A percentile compares a stretch with the other conserved stretches of the same genome.
phyloP scores from a whole-genome alignment of 2,888 invertebrate species.

The Nasonovia ribisnigri region DNA sequence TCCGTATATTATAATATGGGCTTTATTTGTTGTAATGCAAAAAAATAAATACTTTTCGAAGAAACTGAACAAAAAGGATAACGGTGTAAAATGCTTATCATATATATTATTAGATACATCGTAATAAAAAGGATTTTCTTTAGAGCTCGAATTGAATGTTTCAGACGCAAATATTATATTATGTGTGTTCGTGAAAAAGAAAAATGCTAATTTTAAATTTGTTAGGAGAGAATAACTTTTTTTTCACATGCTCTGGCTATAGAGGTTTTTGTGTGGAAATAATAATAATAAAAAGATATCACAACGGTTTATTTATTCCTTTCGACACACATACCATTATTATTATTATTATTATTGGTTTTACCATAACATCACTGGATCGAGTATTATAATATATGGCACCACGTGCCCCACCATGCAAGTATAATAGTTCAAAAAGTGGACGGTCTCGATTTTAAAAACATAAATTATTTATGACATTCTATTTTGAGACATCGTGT shows the following conservation, averaged over 20 bases:
- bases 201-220: not conserved
- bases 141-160: not conserved
- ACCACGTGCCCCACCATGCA: not conserved
- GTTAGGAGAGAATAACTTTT: not conserved
- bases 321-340: not conserved
- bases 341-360: not conserved
- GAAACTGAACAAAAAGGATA: not conserved
- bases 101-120: not conserved
- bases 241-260: not conserved
- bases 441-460: not conserved
- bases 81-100: not conserved
- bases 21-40: not conserved
- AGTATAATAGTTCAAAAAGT: not conserved
- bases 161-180: not conserved
- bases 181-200: not conserved
- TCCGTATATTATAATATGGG: not conserved
- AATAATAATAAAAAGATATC: not conserved
- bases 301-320: slow-evolving; percentile 2
- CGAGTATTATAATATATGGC: not conserved
- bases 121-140: not conserved
- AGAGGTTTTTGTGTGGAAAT: not conserved
- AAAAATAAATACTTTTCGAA: not conserved
- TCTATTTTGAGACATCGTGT: not conserved
- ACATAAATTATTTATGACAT: slow-evolving; percentile 30
- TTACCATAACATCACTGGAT: not conserved